These are phyloP conservation scores for Xanthia icteritia DNA, from an alignment of 2,888 invertebrate genomes.

Conservation along the genomic window DNA sequence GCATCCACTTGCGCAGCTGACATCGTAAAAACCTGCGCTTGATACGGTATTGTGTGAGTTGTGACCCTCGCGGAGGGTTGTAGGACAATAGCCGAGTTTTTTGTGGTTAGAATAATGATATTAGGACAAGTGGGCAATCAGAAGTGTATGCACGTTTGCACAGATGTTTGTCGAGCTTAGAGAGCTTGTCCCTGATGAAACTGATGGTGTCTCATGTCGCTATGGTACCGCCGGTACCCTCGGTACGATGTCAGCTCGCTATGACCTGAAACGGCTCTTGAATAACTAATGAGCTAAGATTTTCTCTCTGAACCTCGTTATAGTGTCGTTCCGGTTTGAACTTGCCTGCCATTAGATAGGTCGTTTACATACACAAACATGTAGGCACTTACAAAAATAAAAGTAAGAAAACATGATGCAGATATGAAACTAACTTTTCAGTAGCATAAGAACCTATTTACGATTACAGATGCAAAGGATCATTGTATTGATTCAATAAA, in stretches of 20 bases:
- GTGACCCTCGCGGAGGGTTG: conserved; percentile 53
- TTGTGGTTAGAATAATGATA: conserved; percentile 66
- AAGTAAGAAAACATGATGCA: neutral
- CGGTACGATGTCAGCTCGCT: conserved; percentile 43
- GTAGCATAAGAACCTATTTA: neutral
- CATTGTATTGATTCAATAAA: conserved; percentile 12
- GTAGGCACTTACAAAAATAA: neutral
- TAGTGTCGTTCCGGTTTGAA: conserved; percentile 26
- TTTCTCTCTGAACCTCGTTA: conserved; percentile 54
- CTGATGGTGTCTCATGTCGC: conserved; percentile 44
- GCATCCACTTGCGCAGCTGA: conserved; percentile 87
- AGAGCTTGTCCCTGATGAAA: conserved; percentile 60
- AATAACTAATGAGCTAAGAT: conserved; percentile 63
- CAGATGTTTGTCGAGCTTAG: conserved; percentile 62
- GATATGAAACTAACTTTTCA: neutral
- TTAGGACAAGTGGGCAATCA: conserved; percentile 69
- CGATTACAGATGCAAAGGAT: neutral
- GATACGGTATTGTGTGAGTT: conserved; percentile 58
- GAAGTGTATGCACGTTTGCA: conserved; percentile 68
- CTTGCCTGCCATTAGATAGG: neutral
- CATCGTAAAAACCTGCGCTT: conserved; percentile 79
- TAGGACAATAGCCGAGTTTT: conserved; percentile 54
- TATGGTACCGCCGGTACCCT: conserved; percentile 17
- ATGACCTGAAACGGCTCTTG: conserved; percentile 57
- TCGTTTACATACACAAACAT: neutral